Conservation (phyloP, 2,888 invertebrate species). For the Pinctada fucata region DNA sequence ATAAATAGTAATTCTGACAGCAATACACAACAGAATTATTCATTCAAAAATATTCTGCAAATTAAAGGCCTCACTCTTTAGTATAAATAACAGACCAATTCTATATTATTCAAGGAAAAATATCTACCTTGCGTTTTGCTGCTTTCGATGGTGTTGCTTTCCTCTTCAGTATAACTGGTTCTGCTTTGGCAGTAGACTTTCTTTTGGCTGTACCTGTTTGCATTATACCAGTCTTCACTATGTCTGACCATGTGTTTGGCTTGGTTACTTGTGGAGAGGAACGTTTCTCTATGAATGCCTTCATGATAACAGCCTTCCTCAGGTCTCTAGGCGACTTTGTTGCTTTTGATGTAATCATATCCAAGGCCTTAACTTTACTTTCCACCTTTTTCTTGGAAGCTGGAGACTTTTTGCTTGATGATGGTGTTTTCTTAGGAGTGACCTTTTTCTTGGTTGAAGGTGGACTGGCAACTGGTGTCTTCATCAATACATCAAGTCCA, state of each 20-base stretch:
- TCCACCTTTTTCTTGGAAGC: conserved; percentile 39
- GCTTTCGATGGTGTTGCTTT: not conserved
- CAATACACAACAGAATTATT: too few relatives aligned
- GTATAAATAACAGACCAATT: too few relatives aligned
- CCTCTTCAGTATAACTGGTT: conserved; percentile 5
- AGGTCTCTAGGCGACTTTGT: conserved; percentile 50
- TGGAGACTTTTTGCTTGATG: conserved; percentile 19
- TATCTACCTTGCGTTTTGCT: not conserved
- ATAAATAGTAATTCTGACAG: too few relatives aligned
- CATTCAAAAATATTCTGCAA: too few relatives aligned
- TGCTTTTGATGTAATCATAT: not conserved
- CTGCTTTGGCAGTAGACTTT: not conserved
- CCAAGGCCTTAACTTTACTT: conserved; percentile 1
- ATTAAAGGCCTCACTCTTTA: too few relatives aligned
- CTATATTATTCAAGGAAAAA: not conserved
- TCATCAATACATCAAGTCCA: conserved; percentile 42
- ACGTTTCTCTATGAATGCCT: conserved; percentile 72
- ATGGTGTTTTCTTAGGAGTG: conserved; percentile 44
- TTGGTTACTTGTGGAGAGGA: conserved; percentile 65
- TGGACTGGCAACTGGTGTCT: conserved; percentile 35
- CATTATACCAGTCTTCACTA: conserved; percentile 61
- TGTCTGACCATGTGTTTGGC: conserved; percentile 65
- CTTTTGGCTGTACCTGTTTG: conserved; percentile 25
- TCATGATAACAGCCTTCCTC: conserved; percentile 58
- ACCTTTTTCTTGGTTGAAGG: conserved; percentile 39